phyloP scores from a whole-genome alignment of 2,113 vertebrate genomes.

The Ctenomys sociabilis region DNA sequence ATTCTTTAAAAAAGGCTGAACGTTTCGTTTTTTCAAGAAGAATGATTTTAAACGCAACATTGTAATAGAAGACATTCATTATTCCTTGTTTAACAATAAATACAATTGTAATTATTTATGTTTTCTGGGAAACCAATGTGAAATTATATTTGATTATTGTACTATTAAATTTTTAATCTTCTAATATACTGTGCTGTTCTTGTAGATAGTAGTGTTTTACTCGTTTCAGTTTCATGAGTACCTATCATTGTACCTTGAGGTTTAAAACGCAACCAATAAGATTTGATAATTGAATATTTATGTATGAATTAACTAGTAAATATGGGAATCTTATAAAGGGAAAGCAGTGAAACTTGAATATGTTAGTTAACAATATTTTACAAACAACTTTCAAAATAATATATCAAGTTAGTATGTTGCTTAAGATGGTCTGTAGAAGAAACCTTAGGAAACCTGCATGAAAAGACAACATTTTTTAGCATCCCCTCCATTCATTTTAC shows the following conservation, averaged over 20 bases:
- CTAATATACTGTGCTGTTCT: neutral
- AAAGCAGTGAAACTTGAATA: neutral
- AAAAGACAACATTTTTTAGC: neutral
- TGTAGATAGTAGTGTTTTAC: neutral
- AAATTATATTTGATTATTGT: neutral
- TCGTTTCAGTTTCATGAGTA: neutral
- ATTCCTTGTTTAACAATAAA: neutral
- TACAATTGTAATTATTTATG: neutral
- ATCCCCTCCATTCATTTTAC: neutral
- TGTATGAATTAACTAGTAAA: neutral
- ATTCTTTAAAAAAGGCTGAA: neutral
- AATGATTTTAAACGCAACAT: neutral
- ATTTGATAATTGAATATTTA: neutral
- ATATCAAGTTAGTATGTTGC: neutral
- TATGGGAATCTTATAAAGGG: neutral
- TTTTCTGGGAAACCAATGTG: neutral
- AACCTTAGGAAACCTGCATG: neutral
- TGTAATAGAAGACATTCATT: neutral
- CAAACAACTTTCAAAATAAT: neutral
- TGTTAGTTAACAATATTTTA: neutral
- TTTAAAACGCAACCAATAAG: neutral
- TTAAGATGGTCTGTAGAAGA: neutral
- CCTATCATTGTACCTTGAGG: neutral
- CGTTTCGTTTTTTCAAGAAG: neutral
- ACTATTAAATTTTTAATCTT: constrained; percentile 20